These are phyloP conservation scores for Hydractinia symbiolongicarpus DNA, from an alignment of 30 jellyfish, hydroid and myxozoan species.

Conservation along the genomic window DNA sequence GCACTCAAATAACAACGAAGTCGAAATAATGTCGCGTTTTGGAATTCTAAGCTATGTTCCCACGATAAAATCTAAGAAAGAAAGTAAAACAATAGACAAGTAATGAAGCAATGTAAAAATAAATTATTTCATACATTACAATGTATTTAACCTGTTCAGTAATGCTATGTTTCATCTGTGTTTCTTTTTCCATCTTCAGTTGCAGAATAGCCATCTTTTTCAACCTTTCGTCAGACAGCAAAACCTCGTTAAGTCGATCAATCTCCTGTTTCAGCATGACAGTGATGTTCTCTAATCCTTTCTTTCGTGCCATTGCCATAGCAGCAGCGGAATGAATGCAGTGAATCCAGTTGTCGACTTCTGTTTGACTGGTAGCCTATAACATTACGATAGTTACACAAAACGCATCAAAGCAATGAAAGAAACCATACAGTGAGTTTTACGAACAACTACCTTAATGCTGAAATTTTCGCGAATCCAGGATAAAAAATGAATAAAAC, in stretches of 20 bases:
- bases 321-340: slow-evolving; percentile 84
- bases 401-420: not conserved
- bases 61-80: slow-evolving; percentile 67
- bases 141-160: slow-evolving; percentile 55
- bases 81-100: not conserved
- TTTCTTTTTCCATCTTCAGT: slow-evolving; percentile 75
- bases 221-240: slow-evolving; percentile 61
- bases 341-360: slow-evolving; percentile 92
- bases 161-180: slow-evolving; percentile 60
- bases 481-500: no score
- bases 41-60: slow-evolving; percentile 81
- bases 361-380: slow-evolving; percentile 82
- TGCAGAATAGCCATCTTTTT: slow-evolving; percentile 89
- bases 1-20: slow-evolving; percentile 75
- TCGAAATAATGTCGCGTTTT: slow-evolving; percentile 55
- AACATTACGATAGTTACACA: not conserved
- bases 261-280: slow-evolving; percentile 40
- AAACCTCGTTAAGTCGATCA: slow-evolving; percentile 33
- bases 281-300: slow-evolving; percentile 37
- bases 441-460: no score
- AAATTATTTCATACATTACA: not conserved
- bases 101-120: not conserved
- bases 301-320: slow-evolving; percentile 60
- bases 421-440: not conserved
- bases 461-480: no score